Evolutionary conservation across 2,888 invertebrate genomes (phyloP), one percentile per base, ranked within the genome.

Genomic region (Pristionchus japonicus): DNA sequence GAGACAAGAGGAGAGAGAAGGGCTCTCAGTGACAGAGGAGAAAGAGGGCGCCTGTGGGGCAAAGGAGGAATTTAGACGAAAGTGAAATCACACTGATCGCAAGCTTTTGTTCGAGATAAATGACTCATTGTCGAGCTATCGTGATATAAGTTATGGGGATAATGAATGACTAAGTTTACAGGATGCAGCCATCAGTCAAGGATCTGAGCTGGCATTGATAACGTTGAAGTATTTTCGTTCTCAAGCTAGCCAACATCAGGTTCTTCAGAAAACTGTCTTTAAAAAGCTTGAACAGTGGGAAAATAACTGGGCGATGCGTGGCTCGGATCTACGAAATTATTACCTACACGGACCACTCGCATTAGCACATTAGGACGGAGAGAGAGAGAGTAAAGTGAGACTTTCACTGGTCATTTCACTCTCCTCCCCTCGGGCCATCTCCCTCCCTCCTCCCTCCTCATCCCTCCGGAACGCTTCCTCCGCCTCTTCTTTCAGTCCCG

Each of bases 21-120:
- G n/a, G 77, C 70, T 70, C 70, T 70, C 37, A 40, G 20, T 64
- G 64, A 31, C 61, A 67, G 67, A 31, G 67, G 43, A 23, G 34
- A 70, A 43, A 40, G 77, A 47, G 77, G 77, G 77, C 77, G 43
- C 77, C 77, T 47, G 40, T 23, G 40, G 77, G 34, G 43, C 37
- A n/a, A 34, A 37, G 4, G 43, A 40, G 77, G 43, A 43, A 77
- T 47, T 67, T 40, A 47, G 43, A 47, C 11, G 77, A 77, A 77
- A 77, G 77, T 77, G 77, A 77, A 77, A 77, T n/a, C 37, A 11
- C 11, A 43, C 20, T 70, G 70, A 70, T 70, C 40, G 27, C n/a
- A 43, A 77, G 77, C 77, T 77, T 77, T 77, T 47, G 77, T 77
- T 77, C 77, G 77, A 77, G 77, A 77, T 77, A 77, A 57, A 77